Conservation (phyloP, 2,797 vertebrate genomes). For the Morus bassanus region DNA sequence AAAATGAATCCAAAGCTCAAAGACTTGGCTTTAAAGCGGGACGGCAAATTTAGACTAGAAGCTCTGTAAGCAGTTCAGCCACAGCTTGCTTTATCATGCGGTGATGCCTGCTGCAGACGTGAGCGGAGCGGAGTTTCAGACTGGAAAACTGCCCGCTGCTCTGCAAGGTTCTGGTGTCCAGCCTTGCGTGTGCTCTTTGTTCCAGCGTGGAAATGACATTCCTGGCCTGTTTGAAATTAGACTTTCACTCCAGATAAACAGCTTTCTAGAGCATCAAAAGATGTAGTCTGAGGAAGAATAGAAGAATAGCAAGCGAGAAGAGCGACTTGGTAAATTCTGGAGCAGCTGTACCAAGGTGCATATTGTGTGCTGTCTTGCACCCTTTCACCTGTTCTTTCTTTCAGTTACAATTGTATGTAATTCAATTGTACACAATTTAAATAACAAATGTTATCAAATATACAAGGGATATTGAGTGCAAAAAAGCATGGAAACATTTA, state of each 20-base stretch:
- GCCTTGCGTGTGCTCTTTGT: background rate
- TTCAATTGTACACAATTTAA: background rate
- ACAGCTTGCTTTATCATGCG: background rate
- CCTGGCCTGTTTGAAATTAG: constrained; percentile 28
- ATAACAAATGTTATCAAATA: background rate
- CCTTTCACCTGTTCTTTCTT: background rate
- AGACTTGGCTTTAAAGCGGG: constrained; percentile 10
- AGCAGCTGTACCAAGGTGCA: background rate
- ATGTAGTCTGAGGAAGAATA: background rate
- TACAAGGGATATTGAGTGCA: background rate
- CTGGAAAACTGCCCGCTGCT: background rate
- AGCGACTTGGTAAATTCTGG: background rate
- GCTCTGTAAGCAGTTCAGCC: background rate
- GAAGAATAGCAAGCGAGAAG: background rate
- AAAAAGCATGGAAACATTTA: background rate
- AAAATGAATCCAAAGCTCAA: background rate
- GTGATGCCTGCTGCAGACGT: constrained; percentile 1
- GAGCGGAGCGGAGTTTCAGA: background rate
- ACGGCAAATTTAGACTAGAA: background rate
- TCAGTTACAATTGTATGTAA: background rate
- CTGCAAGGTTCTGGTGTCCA: constrained; percentile 8
- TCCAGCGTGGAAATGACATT: background rate
- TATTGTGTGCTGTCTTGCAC: background rate
- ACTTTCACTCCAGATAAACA: background rate
- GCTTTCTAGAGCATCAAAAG: background rate